Percentiles rank a stretch among this genome's conserved stretches.
These are phyloP conservation scores for Enteromius treurensis DNA, from an alignment of 2,797 vertebrate genomes.

Conservation along the genomic window DNA sequence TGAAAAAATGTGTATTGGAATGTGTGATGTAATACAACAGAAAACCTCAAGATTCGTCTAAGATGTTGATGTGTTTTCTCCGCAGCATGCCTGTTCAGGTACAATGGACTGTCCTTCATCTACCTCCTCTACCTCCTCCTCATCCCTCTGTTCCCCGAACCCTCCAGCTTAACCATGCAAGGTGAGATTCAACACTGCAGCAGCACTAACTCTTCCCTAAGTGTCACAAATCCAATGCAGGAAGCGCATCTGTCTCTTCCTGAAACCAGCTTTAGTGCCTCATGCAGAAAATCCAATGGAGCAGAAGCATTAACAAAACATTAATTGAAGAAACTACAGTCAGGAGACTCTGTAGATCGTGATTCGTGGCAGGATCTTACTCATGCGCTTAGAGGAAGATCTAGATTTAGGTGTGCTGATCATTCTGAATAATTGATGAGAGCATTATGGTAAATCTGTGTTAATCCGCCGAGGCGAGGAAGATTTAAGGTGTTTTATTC, in stretches of 20 bases:
- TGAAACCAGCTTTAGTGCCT: constrained; percentile 7
- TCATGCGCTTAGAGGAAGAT: background rate
- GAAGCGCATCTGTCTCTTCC: constrained; percentile 41
- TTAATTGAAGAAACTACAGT: background rate
- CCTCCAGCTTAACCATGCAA: constrained; percentile 92
- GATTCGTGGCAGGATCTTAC: background rate
- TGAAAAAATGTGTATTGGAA: background rate
- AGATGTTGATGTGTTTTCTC: constrained; percentile 51
- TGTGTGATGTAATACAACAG: background rate
- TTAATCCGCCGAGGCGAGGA: background rate
- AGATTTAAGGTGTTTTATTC: background rate
- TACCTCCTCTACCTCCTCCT: constrained; percentile 99
- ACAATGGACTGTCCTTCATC: constrained; percentile 96
- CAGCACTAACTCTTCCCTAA: constrained; percentile 30
- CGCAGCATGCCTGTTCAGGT: constrained; percentile 96
- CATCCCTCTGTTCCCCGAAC: constrained; percentile 94
- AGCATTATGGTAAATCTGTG: background rate
- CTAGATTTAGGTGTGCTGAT: background rate
- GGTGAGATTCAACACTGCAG: constrained; percentile 78
- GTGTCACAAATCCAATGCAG: constrained; percentile 32
- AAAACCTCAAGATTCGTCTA: background rate
- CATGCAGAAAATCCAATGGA: constrained; percentile 44
- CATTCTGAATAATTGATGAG: constrained; percentile 3
- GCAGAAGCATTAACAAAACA: constrained; percentile 14
- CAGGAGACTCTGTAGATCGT: background rate